Percentiles rank a stretch among this genome's conserved stretches.
These are phyloP conservation scores for Phyllotreta striolata DNA, from an alignment of 2,888 invertebrate species.

Conservation along the genomic window DNA sequence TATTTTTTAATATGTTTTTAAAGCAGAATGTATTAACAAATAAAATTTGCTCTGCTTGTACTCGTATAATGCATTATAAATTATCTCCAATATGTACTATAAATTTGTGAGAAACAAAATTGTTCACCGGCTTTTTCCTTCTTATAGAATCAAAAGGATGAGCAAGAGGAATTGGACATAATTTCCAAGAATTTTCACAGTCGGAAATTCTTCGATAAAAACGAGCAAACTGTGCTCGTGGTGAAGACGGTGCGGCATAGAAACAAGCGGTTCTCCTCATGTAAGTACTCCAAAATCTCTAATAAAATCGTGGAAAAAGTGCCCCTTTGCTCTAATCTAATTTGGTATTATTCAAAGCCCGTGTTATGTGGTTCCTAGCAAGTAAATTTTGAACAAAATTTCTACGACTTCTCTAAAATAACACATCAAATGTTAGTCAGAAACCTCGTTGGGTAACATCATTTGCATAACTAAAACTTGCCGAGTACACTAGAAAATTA, in stretches of 20 bases:
- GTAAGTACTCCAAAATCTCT: slow-evolving; percentile 47
- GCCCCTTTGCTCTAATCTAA: no score
- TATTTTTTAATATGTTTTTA: no score
- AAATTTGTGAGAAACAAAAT: background rate
- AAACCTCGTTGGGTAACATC: no score
- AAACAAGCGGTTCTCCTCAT: slow-evolving; percentile 51
- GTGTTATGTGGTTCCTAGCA: background rate
- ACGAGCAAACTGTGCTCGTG: slow-evolving; percentile 29
- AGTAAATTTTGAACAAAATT: no score
- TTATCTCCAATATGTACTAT: no score
- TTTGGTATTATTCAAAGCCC: background rate
- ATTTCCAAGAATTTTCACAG: slow-evolving; percentile 40
- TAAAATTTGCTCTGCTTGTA: no score
- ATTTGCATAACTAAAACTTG: no score
- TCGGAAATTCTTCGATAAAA: slow-evolving; percentile 30
- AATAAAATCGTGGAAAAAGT: background rate
- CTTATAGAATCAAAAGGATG: slow-evolving; percentile 35
- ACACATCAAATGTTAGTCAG: no score
- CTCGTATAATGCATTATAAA: no score
- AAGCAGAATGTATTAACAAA: no score
- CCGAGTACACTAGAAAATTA: no score
- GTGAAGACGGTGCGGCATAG: slow-evolving; percentile 47
- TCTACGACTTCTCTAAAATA: no score
- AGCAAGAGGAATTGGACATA: slow-evolving; percentile 27
- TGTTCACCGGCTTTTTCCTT: background rate